These are phyloP conservation scores for Vireo griseus DNA, from an alignment of 2,797 vertebrate genomes.

Conservation along the genomic window DNA sequence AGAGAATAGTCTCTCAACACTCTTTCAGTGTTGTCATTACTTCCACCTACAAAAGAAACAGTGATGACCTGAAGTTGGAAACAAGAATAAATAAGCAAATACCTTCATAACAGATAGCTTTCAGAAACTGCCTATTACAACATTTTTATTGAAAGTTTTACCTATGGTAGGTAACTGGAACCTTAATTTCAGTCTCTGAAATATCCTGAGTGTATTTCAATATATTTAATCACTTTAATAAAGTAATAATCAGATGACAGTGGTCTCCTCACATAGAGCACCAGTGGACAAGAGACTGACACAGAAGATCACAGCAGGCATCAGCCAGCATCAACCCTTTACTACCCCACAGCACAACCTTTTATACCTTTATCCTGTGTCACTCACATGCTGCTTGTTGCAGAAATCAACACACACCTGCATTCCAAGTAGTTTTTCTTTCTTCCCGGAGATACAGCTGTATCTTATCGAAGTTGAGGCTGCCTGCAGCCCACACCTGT, in stretches of 20 bases:
- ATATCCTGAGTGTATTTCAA: neutral
- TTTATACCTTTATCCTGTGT: too few relatives aligned
- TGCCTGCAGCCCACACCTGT: too few relatives aligned
- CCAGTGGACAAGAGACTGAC: too few relatives aligned
- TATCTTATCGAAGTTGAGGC: too few relatives aligned
- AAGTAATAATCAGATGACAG: neutral
- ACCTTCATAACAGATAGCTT: neutral
- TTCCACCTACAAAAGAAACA: constrained; percentile 37
- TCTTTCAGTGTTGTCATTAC: constrained; percentile 7
- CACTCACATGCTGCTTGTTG: too few relatives aligned
- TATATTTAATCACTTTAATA: neutral
- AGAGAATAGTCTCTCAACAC: constrained; percentile 34
- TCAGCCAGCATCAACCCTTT: too few relatives aligned
- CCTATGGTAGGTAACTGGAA: neutral
- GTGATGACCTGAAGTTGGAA: neutral
- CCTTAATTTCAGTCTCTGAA: neutral
- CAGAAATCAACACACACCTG: too few relatives aligned
- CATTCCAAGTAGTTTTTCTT: too few relatives aligned
- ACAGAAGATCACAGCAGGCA: too few relatives aligned
- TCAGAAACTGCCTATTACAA: neutral
- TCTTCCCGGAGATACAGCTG: too few relatives aligned
- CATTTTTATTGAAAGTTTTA: neutral
- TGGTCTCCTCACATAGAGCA: too few relatives aligned
- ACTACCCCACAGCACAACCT: too few relatives aligned
- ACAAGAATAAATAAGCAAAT: constrained; percentile 34